A percentile compares a stretch with the other conserved stretches of the same genome.
Conservation (phyloP, 2,888 invertebrate genomes). For the Myopa tessellatipennis region DNA sequence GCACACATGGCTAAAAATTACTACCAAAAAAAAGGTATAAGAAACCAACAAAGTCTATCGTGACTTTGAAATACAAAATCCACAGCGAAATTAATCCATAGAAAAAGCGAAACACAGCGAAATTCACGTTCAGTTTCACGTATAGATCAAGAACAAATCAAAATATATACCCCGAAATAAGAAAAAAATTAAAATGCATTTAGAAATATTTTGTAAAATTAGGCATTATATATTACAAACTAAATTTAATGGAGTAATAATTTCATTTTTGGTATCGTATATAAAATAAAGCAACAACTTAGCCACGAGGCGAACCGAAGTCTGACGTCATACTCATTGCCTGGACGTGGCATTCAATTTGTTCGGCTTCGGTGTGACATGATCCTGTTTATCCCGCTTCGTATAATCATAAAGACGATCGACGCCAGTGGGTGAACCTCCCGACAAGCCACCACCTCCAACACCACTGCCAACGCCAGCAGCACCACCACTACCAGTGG, state of each 20-base stretch:
- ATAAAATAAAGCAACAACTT: background rate
- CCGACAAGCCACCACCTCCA: slow-evolving; percentile 31
- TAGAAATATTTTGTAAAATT: too few species aligned
- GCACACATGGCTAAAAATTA: background rate
- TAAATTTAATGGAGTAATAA: slow-evolving; percentile 17
- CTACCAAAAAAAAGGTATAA: background rate
- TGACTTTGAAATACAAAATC: too few species aligned
- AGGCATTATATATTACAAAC: too few species aligned
- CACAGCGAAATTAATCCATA: too few species aligned
- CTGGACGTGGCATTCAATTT: slow-evolving; percentile 38
- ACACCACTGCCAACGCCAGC: slow-evolving; percentile 35
- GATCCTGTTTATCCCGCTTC: slow-evolving; percentile 59
- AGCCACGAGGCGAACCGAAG: background rate
- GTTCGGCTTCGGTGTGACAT: slow-evolving; percentile 51
- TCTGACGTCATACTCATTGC: slow-evolving; percentile 5
- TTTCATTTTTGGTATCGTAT: slow-evolving; percentile 31
- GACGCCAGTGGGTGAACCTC: slow-evolving; percentile 34
- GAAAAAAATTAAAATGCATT: too few species aligned
- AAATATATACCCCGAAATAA: too few species aligned
- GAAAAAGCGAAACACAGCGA: too few species aligned
- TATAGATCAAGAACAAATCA: too few species aligned
- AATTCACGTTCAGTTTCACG: too few species aligned
- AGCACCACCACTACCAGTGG: slow-evolving; percentile 36
- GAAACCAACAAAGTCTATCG: too few species aligned
- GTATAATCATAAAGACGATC: slow-evolving; percentile 54